Evolutionary conservation across 2,113 vertebrate genomes (phyloP).

Genomic region (Chaetodon trifascialis): DNA sequence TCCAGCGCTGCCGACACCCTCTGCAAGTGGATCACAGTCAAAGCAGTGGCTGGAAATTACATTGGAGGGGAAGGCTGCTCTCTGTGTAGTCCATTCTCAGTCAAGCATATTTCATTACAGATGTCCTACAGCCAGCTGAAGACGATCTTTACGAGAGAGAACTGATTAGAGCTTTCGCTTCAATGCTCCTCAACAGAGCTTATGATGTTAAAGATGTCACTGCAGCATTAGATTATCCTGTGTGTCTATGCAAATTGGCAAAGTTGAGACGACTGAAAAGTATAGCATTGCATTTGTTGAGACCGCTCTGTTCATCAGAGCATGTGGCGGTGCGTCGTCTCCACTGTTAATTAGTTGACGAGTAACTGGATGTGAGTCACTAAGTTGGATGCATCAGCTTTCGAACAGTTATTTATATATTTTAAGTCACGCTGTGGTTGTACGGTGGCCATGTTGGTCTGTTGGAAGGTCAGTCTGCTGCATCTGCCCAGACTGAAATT

Average conservation of each 20-base stretch:
- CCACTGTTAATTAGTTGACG: not conserved
- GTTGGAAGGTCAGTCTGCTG: not conserved
- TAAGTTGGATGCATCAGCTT: not conserved
- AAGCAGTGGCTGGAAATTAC: constrained; percentile 24
- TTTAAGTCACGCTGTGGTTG: not conserved
- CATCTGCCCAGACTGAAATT: not conserved
- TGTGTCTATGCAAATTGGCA: constrained; percentile 24
- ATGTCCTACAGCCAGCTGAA: not conserved
- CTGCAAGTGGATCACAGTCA: constrained; percentile 10
- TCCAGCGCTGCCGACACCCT: not conserved
- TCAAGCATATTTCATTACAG: constrained; percentile 20
- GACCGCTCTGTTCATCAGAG: not conserved
- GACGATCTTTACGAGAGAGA: not conserved
- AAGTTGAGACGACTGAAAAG: not conserved
- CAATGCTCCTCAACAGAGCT: constrained; percentile 14
- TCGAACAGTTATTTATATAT: not conserved
- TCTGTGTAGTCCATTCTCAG: constrained; percentile 18
- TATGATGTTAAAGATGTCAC: constrained; percentile 33
- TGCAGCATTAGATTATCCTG: constrained; percentile 6
- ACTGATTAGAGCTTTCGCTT: constrained; percentile 37
- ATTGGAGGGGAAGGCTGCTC: not conserved
- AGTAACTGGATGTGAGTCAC: not conserved
- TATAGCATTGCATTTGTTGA: not conserved
- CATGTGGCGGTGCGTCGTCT: not conserved
- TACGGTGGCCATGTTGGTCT: not conserved